Evolutionary conservation across 2,113 vertebrate genomes (phyloP).

Genomic region (Nothobranchius kuhntae): DNA sequence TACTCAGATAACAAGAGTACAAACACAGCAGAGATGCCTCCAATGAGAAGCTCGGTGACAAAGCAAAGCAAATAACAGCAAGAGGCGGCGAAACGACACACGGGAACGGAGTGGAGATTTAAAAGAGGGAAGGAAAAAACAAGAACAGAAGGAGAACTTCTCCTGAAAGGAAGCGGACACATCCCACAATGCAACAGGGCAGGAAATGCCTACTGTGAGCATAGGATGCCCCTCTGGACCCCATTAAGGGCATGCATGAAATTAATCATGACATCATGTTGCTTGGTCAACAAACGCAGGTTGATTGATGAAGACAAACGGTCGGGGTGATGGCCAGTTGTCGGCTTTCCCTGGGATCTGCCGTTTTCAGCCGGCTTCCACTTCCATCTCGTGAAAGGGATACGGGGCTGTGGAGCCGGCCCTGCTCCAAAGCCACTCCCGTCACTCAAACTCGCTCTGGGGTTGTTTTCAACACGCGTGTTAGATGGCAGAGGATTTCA

Average conservation of each 20-base stretch:
- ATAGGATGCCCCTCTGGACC: constrained; percentile 76
- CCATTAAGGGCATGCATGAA: constrained; percentile 82
- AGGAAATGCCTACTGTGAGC: constrained; percentile 79
- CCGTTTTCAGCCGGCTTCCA: constrained; percentile 67
- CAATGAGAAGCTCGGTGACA: constrained; percentile 62
- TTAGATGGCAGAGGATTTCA: constrained; percentile 35
- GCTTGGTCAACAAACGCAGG: constrained; percentile 84
- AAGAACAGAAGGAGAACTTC: constrained; percentile 58
- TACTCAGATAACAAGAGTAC: constrained; percentile 67
- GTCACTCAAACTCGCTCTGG: constrained; percentile 63
- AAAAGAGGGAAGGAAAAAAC: constrained; percentile 37
- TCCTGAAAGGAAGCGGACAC: constrained; percentile 74
- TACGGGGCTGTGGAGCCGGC: constrained; percentile 64
- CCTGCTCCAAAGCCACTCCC: constrained; percentile 53
- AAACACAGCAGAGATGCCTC: constrained; percentile 61
- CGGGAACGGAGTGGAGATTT: constrained; percentile 56
- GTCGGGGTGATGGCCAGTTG: constrained; percentile 80
- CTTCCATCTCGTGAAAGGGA: constrained; percentile 75
- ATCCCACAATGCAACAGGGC: constrained; percentile 77
- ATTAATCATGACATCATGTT: constrained; percentile 88
- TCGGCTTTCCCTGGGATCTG: constrained; percentile 80
- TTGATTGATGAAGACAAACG: constrained; percentile 88
- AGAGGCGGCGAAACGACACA: constrained; percentile 47
- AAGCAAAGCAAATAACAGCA: constrained; percentile 68
- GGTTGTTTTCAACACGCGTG: constrained; percentile 54